Evolutionary conservation across 2,888 invertebrate genomes (phyloP).

Genomic region (Diloba caeruleocephala): DNA sequence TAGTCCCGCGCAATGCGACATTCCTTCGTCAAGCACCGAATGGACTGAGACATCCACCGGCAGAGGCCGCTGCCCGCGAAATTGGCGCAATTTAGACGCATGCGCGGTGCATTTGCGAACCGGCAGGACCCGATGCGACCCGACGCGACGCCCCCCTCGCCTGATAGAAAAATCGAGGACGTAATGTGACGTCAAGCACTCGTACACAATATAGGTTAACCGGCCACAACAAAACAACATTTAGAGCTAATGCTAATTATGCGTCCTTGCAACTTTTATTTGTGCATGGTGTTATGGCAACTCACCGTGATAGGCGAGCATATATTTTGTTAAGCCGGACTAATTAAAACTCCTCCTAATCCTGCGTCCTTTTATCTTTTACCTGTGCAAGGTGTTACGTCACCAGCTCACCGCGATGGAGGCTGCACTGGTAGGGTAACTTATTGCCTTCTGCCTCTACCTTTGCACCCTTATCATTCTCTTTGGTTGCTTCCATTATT

Average conservation of each 20-base stretch:
- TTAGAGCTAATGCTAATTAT: constrained; percentile 57
- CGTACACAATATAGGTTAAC: constrained; percentile 84
- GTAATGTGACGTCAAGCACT: constrained; percentile 85
- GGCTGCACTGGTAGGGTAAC: constrained; percentile 51
- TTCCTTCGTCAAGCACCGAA: constrained; percentile 74
- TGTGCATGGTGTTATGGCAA: constrained; percentile 20
- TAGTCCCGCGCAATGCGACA: constrained; percentile 78
- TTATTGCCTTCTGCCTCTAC: constrained; percentile 53
- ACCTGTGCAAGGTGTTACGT: constrained; percentile 27
- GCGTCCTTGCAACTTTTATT: constrained; percentile 32
- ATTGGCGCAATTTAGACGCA: constrained; percentile 88
- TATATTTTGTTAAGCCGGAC: no score
- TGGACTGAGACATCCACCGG: constrained; percentile 77
- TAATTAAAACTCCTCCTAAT: constrained; percentile 59
- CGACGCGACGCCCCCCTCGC: constrained; percentile 82
- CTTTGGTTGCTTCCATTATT: constrained; percentile 64
- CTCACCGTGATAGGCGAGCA: constrained; percentile 3
- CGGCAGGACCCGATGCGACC: constrained; percentile 82
- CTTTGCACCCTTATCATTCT: constrained; percentile 58
- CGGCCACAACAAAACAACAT: constrained; percentile 80
- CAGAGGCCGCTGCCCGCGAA: constrained; percentile 85
- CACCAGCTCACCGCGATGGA: constrained; percentile 7
- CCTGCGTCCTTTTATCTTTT: constrained; percentile 28
- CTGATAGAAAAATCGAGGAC: constrained; percentile 88
- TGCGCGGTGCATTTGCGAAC: constrained; percentile 79